These are phyloP conservation scores for Cyclargus thomasi DNA, from an alignment of 1,140 invertebrate genomes.

Conservation along the genomic window DNA sequence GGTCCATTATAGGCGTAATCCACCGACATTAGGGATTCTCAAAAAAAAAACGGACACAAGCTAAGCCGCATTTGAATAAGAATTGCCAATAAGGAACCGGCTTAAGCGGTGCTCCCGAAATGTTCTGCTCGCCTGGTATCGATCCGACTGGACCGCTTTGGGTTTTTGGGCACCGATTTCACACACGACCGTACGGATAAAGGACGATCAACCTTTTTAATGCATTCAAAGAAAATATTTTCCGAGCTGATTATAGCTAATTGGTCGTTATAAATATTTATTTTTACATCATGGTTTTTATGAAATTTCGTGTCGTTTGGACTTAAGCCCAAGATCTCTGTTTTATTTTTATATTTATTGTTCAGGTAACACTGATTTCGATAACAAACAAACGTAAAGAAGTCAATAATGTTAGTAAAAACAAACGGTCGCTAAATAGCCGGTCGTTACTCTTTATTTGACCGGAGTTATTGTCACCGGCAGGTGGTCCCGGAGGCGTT, in stretches of 20 bases:
- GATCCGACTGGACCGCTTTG: conserved; percentile 33
- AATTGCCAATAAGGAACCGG: conserved; percentile 60
- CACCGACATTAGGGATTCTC: conserved; percentile 12
- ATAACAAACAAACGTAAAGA: neutral
- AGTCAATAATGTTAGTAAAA: conserved; percentile 11
- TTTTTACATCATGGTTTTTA: neutral
- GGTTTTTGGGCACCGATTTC: conserved; percentile 18
- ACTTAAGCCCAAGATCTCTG: too few species aligned
- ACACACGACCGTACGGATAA: conserved; percentile 11
- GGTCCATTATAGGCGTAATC: conserved; percentile 17
- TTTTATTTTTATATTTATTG: too few species aligned
- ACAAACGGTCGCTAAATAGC: conserved; percentile 35
- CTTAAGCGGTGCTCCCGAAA: conserved; percentile 44
- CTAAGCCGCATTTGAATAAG: conserved; percentile 66
- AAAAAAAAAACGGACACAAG: conserved; percentile 52
- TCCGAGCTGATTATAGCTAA: neutral
- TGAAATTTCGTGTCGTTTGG: too few species aligned
- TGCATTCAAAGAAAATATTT: neutral
- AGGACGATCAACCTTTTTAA: conserved; percentile 5
- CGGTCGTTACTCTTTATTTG: conserved; percentile 40
- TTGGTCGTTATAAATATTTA: conserved; percentile 4
- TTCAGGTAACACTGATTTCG: too few species aligned
- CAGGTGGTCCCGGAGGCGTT: conserved; percentile 27
- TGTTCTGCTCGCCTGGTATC: conserved; percentile 42
- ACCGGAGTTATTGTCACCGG: conserved; percentile 29